A percentile compares a stretch with the other conserved stretches of the same genome.
Evolutionary conservation across 2,888 invertebrate species (phyloP).

Genomic region (Drosophila histrio): DNA sequence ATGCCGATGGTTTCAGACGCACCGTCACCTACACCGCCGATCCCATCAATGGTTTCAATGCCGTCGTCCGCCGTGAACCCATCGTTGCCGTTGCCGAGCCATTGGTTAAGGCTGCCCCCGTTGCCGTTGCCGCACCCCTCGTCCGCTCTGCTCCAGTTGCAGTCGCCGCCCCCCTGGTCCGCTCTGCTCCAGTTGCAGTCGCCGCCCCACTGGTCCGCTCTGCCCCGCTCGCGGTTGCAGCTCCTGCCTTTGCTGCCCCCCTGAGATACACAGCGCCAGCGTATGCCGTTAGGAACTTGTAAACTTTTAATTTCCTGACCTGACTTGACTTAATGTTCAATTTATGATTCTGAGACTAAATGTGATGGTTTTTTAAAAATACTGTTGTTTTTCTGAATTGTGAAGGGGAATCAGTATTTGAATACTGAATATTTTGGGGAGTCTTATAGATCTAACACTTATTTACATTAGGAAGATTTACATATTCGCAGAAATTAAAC

Average conservation of each 20-base stretch:
- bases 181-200: conserved; percentile 53
- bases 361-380: conserved; percentile 52
- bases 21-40: conserved; percentile 81
- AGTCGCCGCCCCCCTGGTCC: conserved; percentile 62
- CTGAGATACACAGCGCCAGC: conserved; percentile 66
- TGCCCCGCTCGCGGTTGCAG: conserved; percentile 51
- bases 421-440: not conserved
- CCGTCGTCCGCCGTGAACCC: conserved; percentile 80
- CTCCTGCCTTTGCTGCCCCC: conserved; percentile 50
- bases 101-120: conserved; percentile 55
- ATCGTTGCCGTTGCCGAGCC: conserved; percentile 65
- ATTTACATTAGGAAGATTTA: too few relatives aligned
- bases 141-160: conserved; percentile 74
- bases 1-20: conserved; percentile 82
- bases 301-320: conserved; percentile 17
- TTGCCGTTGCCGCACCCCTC: conserved; percentile 58
- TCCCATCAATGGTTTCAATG: conserved; percentile 81
- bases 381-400: not conserved
- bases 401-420: not conserved
- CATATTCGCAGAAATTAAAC: too few relatives aligned
- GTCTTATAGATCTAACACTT: not conserved
- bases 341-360: conserved; percentile 47
- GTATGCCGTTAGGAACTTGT: conserved; percentile 66
- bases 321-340: conserved; percentile 8
- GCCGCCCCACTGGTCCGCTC: conserved; percentile 53